A percentile compares a stretch with the other conserved stretches of the same genome.
Conservation (phyloP, 1,140 invertebrate genomes). For the Neodiprion fabricii region DNA sequence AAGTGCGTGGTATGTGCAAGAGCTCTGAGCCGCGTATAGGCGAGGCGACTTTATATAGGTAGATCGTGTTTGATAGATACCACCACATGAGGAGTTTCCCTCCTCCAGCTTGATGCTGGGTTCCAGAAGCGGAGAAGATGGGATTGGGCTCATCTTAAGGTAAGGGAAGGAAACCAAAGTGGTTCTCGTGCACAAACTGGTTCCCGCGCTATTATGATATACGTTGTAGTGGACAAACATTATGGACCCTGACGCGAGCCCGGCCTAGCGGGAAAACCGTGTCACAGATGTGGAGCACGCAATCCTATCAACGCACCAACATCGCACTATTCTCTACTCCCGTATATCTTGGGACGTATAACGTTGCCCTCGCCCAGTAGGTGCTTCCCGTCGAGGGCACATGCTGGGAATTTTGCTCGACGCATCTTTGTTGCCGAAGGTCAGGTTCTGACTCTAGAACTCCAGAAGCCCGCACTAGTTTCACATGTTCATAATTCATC, state of each 20-base stretch:
- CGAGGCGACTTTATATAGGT: slow-evolving; percentile 61
- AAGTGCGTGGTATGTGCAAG: neutral
- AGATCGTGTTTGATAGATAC: slow-evolving; percentile 50
- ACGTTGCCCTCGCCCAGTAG: neutral
- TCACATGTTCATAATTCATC: too few relatives aligned
- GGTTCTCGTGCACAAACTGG: slow-evolving; percentile 33
- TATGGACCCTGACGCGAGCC: slow-evolving; percentile 8
- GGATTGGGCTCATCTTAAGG: slow-evolving; percentile 17
- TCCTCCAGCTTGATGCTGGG: slow-evolving; percentile 41
- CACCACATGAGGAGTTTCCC: slow-evolving; percentile 35
- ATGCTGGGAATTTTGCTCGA: neutral
- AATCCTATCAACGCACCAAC: slow-evolving; percentile 29
- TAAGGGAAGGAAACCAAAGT: slow-evolving; percentile 14
- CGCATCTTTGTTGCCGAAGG: neutral
- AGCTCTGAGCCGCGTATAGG: slow-evolving; percentile 55
- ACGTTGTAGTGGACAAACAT: neutral
- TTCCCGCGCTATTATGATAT: slow-evolving; percentile 28
- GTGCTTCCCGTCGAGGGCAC: neutral
- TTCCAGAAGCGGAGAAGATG: slow-evolving; percentile 30
- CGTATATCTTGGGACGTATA: neutral
- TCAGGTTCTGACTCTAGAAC: neutral
- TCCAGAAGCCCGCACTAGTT: neutral
- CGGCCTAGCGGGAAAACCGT: slow-evolving; percentile 53
- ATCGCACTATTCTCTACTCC: neutral
- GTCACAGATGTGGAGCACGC: slow-evolving; percentile 61